These are phyloP conservation scores for Pachyuromys duprasi DNA, from an alignment of 2,797 vertebrate genomes.

Conservation along the genomic window DNA sequence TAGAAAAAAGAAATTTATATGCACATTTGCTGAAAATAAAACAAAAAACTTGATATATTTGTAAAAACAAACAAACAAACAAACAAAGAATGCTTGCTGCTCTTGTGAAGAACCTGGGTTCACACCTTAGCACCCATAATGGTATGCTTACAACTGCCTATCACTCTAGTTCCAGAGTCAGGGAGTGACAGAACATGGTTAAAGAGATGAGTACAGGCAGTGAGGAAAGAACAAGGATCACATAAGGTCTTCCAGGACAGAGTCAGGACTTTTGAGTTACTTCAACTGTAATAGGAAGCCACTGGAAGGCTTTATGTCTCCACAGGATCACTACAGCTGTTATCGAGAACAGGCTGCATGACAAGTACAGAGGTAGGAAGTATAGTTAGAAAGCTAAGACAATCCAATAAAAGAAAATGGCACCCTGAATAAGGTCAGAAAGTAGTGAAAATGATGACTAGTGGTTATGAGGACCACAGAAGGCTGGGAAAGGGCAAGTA, in stretches of 20 bases:
- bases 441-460: background rate
- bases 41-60: too few species aligned
- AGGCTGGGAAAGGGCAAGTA: background rate
- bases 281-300: background rate
- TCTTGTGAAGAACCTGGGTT: background rate
- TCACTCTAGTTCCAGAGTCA: background rate
- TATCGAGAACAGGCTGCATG: background rate
- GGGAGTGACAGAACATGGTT: background rate
- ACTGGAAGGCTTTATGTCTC: background rate
- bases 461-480: background rate
- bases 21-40: too few species aligned
- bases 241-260: background rate
- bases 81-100: too few species aligned
- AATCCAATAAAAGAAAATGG: background rate
- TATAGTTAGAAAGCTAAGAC: background rate
- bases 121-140: background rate
- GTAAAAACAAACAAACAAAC: too few species aligned
- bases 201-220: background rate
- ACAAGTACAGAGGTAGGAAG: background rate
- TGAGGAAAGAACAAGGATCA: background rate
- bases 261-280: background rate
- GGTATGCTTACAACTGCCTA: background rate
- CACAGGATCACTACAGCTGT: background rate
- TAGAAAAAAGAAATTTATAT: too few species aligned
- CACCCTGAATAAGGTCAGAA: background rate